Evolutionary conservation across 2,113 vertebrate genomes (phyloP), one percentile per base, ranked within the genome.

Genomic region (Benitochromis conjunctus): DNA sequence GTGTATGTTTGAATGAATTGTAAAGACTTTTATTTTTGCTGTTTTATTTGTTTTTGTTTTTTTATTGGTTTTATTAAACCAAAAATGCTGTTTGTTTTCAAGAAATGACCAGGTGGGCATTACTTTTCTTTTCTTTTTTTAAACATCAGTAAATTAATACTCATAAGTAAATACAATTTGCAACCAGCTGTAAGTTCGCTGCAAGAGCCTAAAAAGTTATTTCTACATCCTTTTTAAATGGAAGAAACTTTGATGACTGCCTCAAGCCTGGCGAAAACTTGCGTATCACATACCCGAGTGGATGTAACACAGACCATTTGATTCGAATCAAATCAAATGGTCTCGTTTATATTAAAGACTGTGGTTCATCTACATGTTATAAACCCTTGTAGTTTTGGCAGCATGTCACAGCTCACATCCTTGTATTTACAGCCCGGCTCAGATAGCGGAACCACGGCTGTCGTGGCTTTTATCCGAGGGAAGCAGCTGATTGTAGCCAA

Each of bases 401-500:
- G 8, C 8, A 16, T 83, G 13, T 83, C 16, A 29, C 16, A 4
- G 57, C n/a, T 64, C 9, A 26, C 6, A 1, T 81, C 8, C 77
- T 86, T 46, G 6, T 79, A 0, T 79, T 51, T 14, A 0, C 89
- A 99, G 99, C 99, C 99, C 1, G 99, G 99, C 51, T 98, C 98
- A 0, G 98, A 99, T 96, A 99, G 99, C 0, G 99, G 99, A 1
- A 99, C 98, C 9, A 99, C 99, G 0, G 98, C 98, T 0, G 99
- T 99, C 0, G 99, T 99, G 82, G 98, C 98, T 0, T 97, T 99
- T 2, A 98, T 99, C 93, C 94, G 99, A 71, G 98, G 98, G 69
- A 98, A 97, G 94, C 98, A 99, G 96, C 95, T 99, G 85, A 98
- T 99, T 1, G 99, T 99, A 94, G 99, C 99, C 48, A 99, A 99